These are phyloP conservation scores for Dendrocopos noguchii DNA, from an alignment of 2,113 vertebrate species.

Conservation along the genomic window DNA sequence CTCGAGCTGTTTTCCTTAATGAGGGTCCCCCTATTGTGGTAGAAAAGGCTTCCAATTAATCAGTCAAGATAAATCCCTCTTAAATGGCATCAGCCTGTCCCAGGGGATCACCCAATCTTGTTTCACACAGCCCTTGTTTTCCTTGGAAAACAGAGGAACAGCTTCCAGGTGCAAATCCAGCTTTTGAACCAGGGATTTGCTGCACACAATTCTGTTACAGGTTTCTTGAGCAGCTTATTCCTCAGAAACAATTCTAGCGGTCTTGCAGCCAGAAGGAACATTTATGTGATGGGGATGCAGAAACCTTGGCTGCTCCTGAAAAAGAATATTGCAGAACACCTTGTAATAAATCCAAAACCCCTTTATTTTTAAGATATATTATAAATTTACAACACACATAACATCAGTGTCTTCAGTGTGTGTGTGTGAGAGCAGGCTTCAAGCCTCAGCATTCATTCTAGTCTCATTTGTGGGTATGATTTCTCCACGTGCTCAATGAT, in stretches of 20 bases:
- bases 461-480: not conserved
- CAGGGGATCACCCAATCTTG: not conserved
- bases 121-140: not conserved
- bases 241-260: not conserved
- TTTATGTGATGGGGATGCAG: rapidly evolving
- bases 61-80: not conserved
- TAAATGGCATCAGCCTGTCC: rapidly evolving
- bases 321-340: not conserved
- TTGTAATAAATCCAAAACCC: constrained; percentile 58
- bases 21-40: not conserved
- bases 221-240: not conserved
- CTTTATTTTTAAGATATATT: constrained; percentile 68
- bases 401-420: constrained; percentile 33
- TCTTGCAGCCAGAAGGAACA: not conserved
- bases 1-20: not conserved
- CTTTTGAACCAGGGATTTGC: not conserved
- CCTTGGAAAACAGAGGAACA: not conserved
- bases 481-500: rapidly evolving
- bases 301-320: not conserved
- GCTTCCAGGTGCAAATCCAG: not conserved
- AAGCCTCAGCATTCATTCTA: constrained; percentile 33
- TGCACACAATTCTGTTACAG: rapidly evolving
- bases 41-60: not conserved
- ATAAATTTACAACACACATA: constrained; percentile 71
- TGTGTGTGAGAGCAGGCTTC: constrained; percentile 4